Evolutionary conservation across 2,888 invertebrate genomes (phyloP).

Genomic region (Mesopsocus fuscifrons): DNA sequence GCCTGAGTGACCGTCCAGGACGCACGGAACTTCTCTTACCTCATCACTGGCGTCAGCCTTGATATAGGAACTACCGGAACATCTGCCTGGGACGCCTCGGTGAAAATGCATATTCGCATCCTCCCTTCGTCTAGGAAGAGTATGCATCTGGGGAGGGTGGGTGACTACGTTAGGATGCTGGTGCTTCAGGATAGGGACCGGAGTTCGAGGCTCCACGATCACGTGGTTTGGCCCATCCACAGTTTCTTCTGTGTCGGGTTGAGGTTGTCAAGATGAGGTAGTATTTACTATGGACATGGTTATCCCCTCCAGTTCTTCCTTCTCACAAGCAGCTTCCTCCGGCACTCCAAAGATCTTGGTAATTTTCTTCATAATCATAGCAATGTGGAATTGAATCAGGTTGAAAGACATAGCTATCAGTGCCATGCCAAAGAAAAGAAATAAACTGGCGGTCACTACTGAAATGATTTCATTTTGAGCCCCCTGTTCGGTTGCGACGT

Average conservation of each 20-base stretch:
- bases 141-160: slow-evolving; percentile 28
- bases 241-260: slow-evolving; percentile 18
- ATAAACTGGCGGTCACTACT: slow-evolving; percentile 57
- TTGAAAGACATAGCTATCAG: slow-evolving; percentile 77
- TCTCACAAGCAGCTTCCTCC: slow-evolving; percentile 20
- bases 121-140: slow-evolving; percentile 29
- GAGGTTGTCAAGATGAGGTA: slow-evolving; percentile 31
- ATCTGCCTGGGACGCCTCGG: slow-evolving; percentile 41
- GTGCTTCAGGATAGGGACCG: slow-evolving; percentile 9
- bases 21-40: too few species aligned
- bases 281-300: slow-evolving; percentile 27
- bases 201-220: slow-evolving; percentile 10
- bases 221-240: slow-evolving; percentile 12
- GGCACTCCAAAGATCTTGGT: slow-evolving; percentile 26
- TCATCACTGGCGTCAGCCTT: slow-evolving; percentile 17
- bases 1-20: too few species aligned
- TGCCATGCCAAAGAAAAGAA: slow-evolving; percentile 68
- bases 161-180: background rate
- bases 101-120: slow-evolving; percentile 32
- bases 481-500: slow-evolving; percentile 16
- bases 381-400: slow-evolving; percentile 59
- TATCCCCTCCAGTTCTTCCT: slow-evolving; percentile 27
- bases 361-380: slow-evolving; percentile 32
- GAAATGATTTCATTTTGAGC: slow-evolving; percentile 39
- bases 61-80: slow-evolving; percentile 29